Evolutionary conservation across 1,140 invertebrate species (phyloP).

Genomic region (Lanistes nyassanus): DNA sequence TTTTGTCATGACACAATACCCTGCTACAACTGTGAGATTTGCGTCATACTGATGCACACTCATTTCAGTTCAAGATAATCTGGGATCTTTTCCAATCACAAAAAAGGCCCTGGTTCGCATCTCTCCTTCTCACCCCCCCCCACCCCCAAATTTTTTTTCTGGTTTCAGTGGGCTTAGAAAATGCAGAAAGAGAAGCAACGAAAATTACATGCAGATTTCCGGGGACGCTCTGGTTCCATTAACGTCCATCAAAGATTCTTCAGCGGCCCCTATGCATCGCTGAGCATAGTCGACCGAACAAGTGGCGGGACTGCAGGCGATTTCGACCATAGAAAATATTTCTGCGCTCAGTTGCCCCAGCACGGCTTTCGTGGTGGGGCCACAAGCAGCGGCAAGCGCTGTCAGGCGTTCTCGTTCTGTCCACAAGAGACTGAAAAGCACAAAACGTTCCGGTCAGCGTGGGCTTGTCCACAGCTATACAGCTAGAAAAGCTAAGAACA

Average conservation of each 20-base stretch:
- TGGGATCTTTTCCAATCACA: too few relatives aligned
- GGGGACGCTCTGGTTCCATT: not conserved
- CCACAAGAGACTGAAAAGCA: constrained; percentile 14
- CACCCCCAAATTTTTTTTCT: too few relatives aligned
- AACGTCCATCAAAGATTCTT: not conserved
- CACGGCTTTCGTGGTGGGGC: not conserved
- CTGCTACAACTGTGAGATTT: too few relatives aligned
- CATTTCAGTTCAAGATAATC: too few relatives aligned
- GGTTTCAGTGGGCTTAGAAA: too few relatives aligned
- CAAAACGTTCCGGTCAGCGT: too few relatives aligned
- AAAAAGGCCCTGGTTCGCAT: too few relatives aligned
- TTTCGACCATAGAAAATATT: not conserved
- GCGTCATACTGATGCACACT: too few relatives aligned
- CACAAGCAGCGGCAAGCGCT: not conserved
- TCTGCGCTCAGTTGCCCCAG: not conserved
- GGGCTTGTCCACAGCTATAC: too few relatives aligned
- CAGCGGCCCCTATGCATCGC: not conserved
- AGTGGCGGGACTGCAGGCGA: constrained; percentile 5
- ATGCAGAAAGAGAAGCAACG: not conserved
- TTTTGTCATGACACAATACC: too few relatives aligned
- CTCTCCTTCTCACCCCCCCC: too few relatives aligned
- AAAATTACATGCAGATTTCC: not conserved
- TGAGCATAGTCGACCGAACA: constrained; percentile 9
- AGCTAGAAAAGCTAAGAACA: too few relatives aligned
- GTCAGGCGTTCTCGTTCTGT: not conserved